Percentiles rank a stretch among this genome's conserved stretches.
phyloP scores from a whole-genome alignment of 2,113 vertebrate species.

The Erythrocercus mccallii region DNA sequence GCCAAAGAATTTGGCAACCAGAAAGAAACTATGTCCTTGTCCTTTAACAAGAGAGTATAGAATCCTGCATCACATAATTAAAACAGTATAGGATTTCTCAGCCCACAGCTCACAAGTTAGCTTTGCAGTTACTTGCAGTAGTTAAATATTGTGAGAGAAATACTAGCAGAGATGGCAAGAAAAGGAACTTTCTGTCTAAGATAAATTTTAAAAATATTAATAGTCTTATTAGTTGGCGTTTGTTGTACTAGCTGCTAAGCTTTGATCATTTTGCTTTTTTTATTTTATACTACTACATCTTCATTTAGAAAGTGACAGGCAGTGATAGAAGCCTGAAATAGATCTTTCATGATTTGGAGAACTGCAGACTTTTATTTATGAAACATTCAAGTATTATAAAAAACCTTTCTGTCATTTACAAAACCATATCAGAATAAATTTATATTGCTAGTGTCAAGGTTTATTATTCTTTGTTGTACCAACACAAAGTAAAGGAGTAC shows the following conservation, averaged over 20 bases:
- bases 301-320: slow-evolving; percentile 34
- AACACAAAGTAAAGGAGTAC: background rate
- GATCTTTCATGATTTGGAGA: background rate
- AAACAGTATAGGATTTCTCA: background rate
- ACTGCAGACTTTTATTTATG: background rate
- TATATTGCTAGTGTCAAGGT: background rate
- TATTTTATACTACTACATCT: background rate
- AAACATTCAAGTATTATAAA: background rate
- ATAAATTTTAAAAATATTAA: slow-evolving; percentile 30
- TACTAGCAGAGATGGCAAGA: background rate
- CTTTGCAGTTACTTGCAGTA: background rate
- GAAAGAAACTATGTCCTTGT: background rate
- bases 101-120: background rate
- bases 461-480: background rate
- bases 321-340: background rate
- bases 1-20: background rate
- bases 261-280: slow-evolving; percentile 31
- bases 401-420: background rate
- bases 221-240: background rate
- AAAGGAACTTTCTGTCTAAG: background rate
- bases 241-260: background rate
- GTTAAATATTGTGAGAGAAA: background rate
- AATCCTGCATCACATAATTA: background rate
- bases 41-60: background rate
- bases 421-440: background rate